Evolutionary conservation across 2,888 invertebrate genomes (phyloP).

Genomic region (Diadromus collaris): DNA sequence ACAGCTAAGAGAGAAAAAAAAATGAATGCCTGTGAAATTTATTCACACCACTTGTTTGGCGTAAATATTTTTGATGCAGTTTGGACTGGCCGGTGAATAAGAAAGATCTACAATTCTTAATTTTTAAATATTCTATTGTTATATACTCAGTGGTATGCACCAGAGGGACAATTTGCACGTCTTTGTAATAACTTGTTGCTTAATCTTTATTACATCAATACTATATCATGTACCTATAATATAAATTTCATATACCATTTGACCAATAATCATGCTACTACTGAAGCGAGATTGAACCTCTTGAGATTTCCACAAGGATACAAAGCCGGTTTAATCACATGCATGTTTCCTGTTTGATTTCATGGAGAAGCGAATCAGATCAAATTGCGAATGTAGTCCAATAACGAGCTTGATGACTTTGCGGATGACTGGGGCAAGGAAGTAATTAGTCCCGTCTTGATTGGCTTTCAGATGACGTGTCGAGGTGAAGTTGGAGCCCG

Average conservation of each 20-base stretch:
- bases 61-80: background rate
- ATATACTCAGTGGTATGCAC: too few species aligned
- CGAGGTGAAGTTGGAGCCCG: slow-evolving; percentile 46
- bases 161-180: too few species aligned
- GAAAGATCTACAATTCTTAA: background rate
- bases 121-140: background rate
- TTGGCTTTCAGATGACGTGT: slow-evolving; percentile 60
- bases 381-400: slow-evolving; percentile 25
- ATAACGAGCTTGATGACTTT: slow-evolving; percentile 37
- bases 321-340: background rate
- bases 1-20: slow-evolving; percentile 5
- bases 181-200: too few species aligned
- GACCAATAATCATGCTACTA: too few species aligned
- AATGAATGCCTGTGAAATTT: slow-evolving; percentile 12
- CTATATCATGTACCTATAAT: background rate
- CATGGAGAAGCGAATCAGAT: slow-evolving; percentile 5
- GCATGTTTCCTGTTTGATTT: background rate
- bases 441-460: slow-evolving; percentile 62
- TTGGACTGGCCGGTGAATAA: background rate
- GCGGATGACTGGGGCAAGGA: slow-evolving; percentile 15
- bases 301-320: background rate
- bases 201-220: too few species aligned
- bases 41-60: slow-evolving; percentile 4
- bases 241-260: background rate
- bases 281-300: too few species aligned